A percentile compares a stretch with the other conserved stretches of the same genome.
Evolutionary conservation across 2,113 vertebrate species (phyloP).

Genomic region (Typhlomys cinereus): DNA sequence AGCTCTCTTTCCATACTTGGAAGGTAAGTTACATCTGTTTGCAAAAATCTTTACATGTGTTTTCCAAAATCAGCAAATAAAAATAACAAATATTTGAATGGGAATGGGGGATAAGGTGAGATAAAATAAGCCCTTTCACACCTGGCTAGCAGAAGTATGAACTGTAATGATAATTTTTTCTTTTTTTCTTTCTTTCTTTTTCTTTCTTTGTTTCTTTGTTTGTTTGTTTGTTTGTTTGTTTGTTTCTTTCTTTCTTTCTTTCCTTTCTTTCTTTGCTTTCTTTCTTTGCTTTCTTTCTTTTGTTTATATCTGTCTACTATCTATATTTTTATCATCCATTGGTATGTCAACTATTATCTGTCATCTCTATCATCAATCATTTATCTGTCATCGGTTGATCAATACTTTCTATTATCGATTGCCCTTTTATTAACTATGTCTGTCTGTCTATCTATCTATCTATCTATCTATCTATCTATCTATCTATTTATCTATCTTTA

Average conservation of each 20-base stretch:
- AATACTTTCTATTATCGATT: too few species aligned
- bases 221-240: background rate
- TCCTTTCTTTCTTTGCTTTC: too few species aligned
- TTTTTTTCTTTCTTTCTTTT: background rate
- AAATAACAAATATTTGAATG: background rate
- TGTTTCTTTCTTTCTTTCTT: too few species aligned
- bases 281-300: too few species aligned
- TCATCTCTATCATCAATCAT: too few species aligned
- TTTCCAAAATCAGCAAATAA: conserved; percentile 45
- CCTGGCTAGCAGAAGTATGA: background rate
- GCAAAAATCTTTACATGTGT: conserved; percentile 6
- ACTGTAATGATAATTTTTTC: background rate
- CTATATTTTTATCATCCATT: background rate
- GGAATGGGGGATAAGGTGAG: background rate
- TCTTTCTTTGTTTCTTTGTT: background rate
- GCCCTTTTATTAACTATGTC: too few species aligned
- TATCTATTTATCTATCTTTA: background rate
- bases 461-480: background rate
- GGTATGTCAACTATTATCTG: too few species aligned
- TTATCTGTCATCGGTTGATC: too few species aligned
- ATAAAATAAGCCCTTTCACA: background rate
- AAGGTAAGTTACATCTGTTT: background rate
- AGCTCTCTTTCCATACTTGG: background rate
- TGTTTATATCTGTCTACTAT: too few species aligned
- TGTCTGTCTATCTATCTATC: too few species aligned